Conservation (phyloP, 64 coral and sea anemone species). For the Pachyseris speciosa region DNA sequence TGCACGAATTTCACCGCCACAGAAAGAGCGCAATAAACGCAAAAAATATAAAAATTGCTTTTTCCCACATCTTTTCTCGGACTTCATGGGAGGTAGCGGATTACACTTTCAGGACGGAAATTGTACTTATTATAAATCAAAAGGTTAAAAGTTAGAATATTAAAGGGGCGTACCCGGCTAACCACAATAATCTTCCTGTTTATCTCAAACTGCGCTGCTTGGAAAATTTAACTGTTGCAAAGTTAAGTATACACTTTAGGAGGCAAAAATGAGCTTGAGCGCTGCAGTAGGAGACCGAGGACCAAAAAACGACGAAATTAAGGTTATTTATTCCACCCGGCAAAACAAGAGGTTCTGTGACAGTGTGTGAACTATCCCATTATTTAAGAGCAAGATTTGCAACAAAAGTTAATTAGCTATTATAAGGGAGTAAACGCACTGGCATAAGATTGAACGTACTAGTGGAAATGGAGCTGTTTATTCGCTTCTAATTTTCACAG, state of each 20-base stretch:
- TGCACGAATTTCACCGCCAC: not conserved
- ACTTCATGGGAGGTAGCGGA: not conserved
- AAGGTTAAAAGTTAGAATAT: not conserved
- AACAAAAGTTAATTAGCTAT: too few relatives aligned
- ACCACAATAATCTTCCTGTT: not conserved
- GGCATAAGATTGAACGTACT: too few relatives aligned
- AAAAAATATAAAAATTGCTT: too few relatives aligned
- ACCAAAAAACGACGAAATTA: not conserved
- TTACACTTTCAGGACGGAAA: not conserved
- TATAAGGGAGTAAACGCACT: too few relatives aligned
- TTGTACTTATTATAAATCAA: not conserved
- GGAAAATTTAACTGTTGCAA: not conserved
- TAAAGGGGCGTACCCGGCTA: not conserved
- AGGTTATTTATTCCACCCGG: too few relatives aligned
- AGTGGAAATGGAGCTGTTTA: too few relatives aligned
- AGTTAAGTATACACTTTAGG: not conserved
- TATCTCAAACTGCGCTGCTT: not conserved
- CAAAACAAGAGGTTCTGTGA: too few relatives aligned
- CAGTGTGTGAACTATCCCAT: too few relatives aligned
- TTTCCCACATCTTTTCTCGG: too few relatives aligned
- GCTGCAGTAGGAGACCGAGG: not conserved
- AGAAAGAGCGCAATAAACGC: too few relatives aligned
- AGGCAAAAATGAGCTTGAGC: not conserved
- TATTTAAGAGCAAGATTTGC: too few relatives aligned
- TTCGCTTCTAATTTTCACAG: too few relatives aligned